These are phyloP conservation scores for Platycnemis pennipes DNA, from an alignment of 2,888 invertebrate genomes.

Conservation along the genomic window DNA sequence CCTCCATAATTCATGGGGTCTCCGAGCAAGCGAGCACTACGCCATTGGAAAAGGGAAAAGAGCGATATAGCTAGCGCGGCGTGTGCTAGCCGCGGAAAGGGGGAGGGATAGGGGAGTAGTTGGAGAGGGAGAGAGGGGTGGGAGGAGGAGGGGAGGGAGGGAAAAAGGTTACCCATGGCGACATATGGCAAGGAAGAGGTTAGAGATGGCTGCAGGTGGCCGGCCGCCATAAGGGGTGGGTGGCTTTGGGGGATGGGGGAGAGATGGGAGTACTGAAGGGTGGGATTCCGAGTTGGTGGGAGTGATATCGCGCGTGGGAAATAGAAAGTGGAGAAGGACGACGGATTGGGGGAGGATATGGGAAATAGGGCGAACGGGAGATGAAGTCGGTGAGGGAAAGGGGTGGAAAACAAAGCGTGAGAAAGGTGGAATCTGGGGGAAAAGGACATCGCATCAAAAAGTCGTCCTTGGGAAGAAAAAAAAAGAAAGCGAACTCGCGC, in stretches of 20 bases:
- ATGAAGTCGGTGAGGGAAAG: neutral
- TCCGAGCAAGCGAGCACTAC: neutral
- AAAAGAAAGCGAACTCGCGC: neutral
- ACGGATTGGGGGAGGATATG: neutral
- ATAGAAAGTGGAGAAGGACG: too few species aligned
- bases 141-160: neutral
- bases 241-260: too few species aligned
- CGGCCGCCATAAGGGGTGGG: neutral
- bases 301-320: too few species aligned
- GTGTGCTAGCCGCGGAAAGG: neutral
- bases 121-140: neutral
- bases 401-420: neutral
- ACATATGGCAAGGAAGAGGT: neutral
- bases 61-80: neutral
- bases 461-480: neutral
- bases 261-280: too few species aligned
- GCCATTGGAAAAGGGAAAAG: slow-evolving; percentile 1
- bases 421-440: neutral
- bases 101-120: neutral
- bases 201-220: slow-evolving; percentile 33
- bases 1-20: slow-evolving; percentile 46
- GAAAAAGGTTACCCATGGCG: neutral
- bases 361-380: neutral
- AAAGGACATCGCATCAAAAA: neutral
- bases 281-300: too few species aligned